Evolutionary conservation across 2,113 vertebrate species (phyloP).

Genomic region (Catagonus wagneri): DNA sequence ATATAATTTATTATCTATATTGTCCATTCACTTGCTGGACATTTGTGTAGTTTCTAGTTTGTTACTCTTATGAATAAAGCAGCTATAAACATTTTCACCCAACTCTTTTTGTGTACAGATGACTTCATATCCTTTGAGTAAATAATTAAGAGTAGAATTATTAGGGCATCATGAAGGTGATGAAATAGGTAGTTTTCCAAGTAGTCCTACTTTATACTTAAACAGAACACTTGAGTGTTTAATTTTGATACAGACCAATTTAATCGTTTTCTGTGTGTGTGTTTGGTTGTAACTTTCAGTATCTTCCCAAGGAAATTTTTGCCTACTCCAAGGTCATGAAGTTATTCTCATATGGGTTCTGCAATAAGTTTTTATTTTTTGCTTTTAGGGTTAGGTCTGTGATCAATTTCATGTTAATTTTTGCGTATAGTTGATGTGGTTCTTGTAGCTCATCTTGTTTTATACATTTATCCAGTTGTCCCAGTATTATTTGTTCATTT

Average conservation of each 20-base stretch:
- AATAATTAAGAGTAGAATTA: neutral
- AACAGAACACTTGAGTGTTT: neutral
- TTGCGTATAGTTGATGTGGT: neutral
- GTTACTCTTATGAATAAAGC: neutral
- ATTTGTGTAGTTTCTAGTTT: neutral
- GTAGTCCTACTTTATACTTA: neutral
- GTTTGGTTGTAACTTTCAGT: neutral
- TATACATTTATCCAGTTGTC: neutral
- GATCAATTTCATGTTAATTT: neutral
- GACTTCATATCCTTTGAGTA: neutral
- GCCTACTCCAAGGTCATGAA: neutral
- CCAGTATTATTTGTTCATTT: neutral
- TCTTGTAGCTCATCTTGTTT: neutral
- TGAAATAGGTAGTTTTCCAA: neutral
- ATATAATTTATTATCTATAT: neutral
- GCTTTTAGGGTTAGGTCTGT: neutral
- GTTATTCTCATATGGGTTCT: neutral
- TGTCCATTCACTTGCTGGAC: neutral
- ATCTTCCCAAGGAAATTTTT: neutral
- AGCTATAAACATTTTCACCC: neutral
- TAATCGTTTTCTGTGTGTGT: neutral
- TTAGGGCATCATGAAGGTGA: fast-evolving
- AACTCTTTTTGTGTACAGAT: neutral
- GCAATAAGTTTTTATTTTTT: neutral
- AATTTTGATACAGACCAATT: neutral